Conservation (phyloP, 2,888 invertebrate species). For the Stenurella melanura region DNA sequence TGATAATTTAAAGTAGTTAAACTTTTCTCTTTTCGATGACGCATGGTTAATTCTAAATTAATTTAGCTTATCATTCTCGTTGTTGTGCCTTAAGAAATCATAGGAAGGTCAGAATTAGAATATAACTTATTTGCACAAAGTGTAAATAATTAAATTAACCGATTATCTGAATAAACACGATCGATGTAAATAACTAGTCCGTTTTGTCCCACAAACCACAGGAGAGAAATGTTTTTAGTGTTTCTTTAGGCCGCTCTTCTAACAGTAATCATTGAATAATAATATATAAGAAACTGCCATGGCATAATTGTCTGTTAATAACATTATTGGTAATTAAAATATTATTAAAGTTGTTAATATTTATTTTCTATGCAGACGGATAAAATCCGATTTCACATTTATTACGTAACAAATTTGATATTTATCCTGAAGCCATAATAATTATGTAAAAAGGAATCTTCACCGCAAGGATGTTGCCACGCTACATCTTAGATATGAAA, state of each 20-base stretch:
- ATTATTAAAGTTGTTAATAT: slow-evolving; percentile 35
- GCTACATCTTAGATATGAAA: slow-evolving; percentile 20
- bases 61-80: neutral
- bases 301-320: neutral
- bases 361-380: slow-evolving; percentile 30
- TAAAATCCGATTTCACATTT: slow-evolving; percentile 51
- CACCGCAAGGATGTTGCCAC: slow-evolving; percentile 21
- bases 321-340: slow-evolving; percentile 26
- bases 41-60: neutral
- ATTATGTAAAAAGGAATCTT: slow-evolving; percentile 27
- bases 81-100: neutral
- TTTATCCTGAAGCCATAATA: slow-evolving; percentile 27
- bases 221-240: neutral
- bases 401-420: slow-evolving; percentile 41
- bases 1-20: neutral
- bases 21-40: slow-evolving; percentile 2
- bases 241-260: neutral
- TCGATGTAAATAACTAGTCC: no score
- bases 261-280: neutral
- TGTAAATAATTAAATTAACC: neutral
- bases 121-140: neutral
- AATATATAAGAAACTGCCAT: neutral
- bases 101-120: neutral
- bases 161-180: no score
- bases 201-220: neutral